phyloP scores from a whole-genome alignment of 2,888 invertebrate genomes.

The Choreutis nemorana region DNA sequence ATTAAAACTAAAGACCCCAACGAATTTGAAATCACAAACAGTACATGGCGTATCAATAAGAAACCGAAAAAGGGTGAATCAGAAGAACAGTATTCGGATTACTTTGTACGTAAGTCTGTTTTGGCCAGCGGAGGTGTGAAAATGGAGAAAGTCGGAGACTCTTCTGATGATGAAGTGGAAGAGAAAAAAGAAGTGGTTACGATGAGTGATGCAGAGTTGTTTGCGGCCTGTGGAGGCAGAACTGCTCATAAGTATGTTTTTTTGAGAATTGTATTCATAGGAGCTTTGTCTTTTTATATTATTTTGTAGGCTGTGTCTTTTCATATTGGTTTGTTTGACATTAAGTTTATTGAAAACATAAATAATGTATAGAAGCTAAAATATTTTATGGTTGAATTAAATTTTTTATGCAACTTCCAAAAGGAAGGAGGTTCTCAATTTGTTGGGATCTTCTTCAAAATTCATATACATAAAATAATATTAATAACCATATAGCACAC shows the following conservation, averaged over 20 bases:
- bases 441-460: too few species aligned
- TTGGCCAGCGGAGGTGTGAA: conserved; percentile 34
- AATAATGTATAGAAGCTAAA: too few species aligned
- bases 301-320: too few species aligned
- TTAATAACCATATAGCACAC: too few species aligned
- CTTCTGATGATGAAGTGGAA: conserved; percentile 26
- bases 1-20: conserved; percentile 37
- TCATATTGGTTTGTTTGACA: too few species aligned
- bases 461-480: too few species aligned
- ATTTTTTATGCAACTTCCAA: too few species aligned
- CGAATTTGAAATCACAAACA: conserved; percentile 44
- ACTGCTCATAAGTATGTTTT: conserved; percentile 81
- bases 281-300: too few species aligned
- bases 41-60: conserved; percentile 40
- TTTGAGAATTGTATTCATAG: too few species aligned
- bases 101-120: conserved; percentile 43
- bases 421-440: too few species aligned
- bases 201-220: conserved; percentile 81
- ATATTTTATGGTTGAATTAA: too few species aligned
- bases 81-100: conserved; percentile 35
- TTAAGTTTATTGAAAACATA: too few species aligned
- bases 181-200: conserved; percentile 26
- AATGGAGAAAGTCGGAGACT: conserved; percentile 25
- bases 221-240: conserved; percentile 79
- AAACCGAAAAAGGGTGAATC: conserved; percentile 16